Percentiles rank a stretch among this genome's conserved stretches.
Conservation (phyloP, 1,140 invertebrate species). For the Magallana ariakensis region DNA sequence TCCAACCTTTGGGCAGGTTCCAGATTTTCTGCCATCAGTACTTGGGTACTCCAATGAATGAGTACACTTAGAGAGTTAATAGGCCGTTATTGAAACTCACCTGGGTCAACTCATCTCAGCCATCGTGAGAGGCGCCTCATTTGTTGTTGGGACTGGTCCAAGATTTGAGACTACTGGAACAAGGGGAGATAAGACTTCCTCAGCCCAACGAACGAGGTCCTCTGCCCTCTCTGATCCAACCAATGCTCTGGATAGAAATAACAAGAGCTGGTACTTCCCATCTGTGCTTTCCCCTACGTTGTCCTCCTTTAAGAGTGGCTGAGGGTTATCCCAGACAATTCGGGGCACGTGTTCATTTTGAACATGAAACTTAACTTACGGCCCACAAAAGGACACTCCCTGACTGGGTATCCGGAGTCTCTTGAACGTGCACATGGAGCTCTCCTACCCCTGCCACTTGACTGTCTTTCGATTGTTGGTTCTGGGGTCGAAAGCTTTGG, state of each 20-base stretch:
- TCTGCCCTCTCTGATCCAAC: too few species aligned
- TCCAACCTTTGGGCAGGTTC: not conserved
- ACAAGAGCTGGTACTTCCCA: not conserved
- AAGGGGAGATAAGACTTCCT: not conserved
- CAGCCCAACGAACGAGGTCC: not conserved
- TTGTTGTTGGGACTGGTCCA: not conserved
- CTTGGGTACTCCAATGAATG: constrained; percentile 28
- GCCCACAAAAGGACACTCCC: not conserved
- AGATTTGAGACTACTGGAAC: not conserved
- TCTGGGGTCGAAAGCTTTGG: too few species aligned
- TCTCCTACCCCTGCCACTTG: not conserved
- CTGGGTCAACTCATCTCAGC: not conserved
- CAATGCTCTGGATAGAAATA: not conserved
- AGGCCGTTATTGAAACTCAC: not conserved
- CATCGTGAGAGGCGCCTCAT: not conserved
- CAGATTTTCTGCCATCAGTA: not conserved
- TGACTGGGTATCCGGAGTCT: not conserved
- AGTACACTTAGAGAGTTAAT: not conserved
- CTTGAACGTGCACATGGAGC: not conserved
- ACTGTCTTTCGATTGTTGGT: not conserved
- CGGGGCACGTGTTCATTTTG: constrained; percentile 31
- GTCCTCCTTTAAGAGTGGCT: constrained; percentile 23
- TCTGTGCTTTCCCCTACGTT: not conserved
- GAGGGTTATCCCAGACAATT: constrained; percentile 39
- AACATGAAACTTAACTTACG: constrained; percentile 41